These are phyloP conservation scores for Campoletis sonorensis DNA, from an alignment of 1,140 invertebrate species.

Conservation along the genomic window DNA sequence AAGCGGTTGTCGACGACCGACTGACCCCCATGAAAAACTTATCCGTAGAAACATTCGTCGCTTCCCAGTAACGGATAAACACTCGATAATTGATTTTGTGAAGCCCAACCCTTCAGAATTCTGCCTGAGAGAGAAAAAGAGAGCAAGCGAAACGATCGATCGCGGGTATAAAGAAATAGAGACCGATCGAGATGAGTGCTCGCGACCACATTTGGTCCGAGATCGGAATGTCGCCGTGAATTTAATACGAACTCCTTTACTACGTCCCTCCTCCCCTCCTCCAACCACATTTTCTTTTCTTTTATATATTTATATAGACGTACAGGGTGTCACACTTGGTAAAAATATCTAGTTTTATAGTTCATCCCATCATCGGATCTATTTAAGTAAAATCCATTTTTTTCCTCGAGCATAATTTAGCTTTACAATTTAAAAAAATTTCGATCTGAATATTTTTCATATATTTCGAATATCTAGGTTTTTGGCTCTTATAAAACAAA, in stretches of 20 bases:
- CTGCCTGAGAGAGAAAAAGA: conserved; percentile 27
- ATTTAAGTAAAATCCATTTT: no score
- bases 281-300: conserved; percentile 1
- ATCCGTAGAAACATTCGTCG: conserved; percentile 45
- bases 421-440: no score
- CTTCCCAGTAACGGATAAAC: conserved; percentile 54
- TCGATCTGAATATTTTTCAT: no score
- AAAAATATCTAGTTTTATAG: no score
- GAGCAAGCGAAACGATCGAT: conserved; percentile 35
- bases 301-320: background rate
- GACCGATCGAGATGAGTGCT: background rate
- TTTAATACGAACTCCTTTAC: conserved; percentile 51
- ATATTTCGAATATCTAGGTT: no score
- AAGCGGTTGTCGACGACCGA: background rate
- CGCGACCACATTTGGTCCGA: conserved; percentile 49
- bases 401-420: no score
- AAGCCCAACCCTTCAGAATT: conserved; percentile 48
- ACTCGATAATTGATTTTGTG: conserved; percentile 62
- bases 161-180: conserved; percentile 50
- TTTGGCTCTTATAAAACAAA: no score
- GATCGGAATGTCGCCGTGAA: conserved; percentile 56
- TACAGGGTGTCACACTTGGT: background rate
- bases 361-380: no score
- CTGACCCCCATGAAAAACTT: conserved; percentile 32
- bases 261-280: background rate